Evolutionary conservation across 2,888 invertebrate species (phyloP), one percentile per base, ranked within the genome.

Genomic region (Drosophila sordidula): DNA sequence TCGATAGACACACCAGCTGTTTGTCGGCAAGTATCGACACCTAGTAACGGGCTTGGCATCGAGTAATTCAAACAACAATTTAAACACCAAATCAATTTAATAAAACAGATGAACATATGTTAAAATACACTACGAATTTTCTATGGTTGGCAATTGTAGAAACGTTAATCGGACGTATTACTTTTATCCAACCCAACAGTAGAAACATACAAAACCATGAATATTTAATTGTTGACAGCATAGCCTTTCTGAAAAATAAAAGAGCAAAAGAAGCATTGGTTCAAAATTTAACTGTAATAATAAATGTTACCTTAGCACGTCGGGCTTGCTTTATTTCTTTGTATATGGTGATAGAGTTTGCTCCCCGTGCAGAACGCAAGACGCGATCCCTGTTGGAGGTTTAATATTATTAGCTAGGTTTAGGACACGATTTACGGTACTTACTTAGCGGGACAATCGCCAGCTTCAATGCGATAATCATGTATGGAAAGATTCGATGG

Each of bases 401-500:
- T 26, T 12, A 25, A 6, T 16, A 22, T 18, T 9, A 3, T 45
- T 26, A n/a, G 1, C 11, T 26, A 2, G 29, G 0, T 1, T n/a
- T 4, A 3, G 8, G 25, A 6, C 12, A 2, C 1, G 1, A 18
- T 14, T 12, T 0, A 6, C 12, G 8, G 11, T 46, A 55, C 57
- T 29, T 59, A 87, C 84, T 59, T 69, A 4, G 42, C 32, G 4
- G 51, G 39, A 46, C 49, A 61, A 39, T 78, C 80, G 1, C 71
- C 78, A n/a, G 45, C 51, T 18, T 80, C 64, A n/a, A 65, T 29
- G n/a, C 81, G 69, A 55, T 64, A 80, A 14, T 65, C 59, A 8
- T 56, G 59, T 12, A 86, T 63, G 0, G 81, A 87, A 4, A 78
- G 54, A 52, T 75, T 70, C 2, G 82, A 82, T 12, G 87, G 76